phyloP scores from a whole-genome alignment of 2,113 vertebrate genomes.

The Neotoma lepida region DNA sequence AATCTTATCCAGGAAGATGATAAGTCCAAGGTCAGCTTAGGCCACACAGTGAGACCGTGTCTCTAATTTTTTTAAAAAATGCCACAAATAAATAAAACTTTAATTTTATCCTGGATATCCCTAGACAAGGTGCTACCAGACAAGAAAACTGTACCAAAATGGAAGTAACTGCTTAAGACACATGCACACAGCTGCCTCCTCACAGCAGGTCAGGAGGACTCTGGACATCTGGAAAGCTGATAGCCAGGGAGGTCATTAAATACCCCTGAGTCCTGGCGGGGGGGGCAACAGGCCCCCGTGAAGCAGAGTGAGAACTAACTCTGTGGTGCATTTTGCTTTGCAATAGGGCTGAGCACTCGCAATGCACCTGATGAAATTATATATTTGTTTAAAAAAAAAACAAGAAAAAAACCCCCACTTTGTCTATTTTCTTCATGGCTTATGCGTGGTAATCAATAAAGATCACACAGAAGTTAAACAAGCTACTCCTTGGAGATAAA shows the following conservation, averaged over 20 bases:
- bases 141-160: not conserved
- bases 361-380: accelerated
- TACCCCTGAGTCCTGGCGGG: not conserved
- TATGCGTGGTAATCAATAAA: accelerated
- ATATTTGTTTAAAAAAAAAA: not conserved
- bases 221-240: not conserved
- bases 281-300: not conserved
- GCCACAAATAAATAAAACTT: not conserved
- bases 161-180: not conserved
- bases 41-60: not conserved
- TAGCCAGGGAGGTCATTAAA: not conserved
- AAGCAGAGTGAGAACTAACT: not conserved
- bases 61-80: not conserved
- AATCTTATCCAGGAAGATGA: not conserved
- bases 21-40: not conserved
- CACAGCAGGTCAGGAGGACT: not conserved
- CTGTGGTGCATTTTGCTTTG: not conserved
- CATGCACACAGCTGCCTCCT: not conserved
- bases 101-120: not conserved
- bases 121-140: not conserved
- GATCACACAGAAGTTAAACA: not conserved
- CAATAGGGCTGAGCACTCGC: accelerated
- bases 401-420: not conserved
- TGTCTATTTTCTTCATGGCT: not conserved
- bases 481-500: not conserved